These are phyloP conservation scores for Pherbina coryleti DNA, from an alignment of 2,888 invertebrate genomes.

Conservation along the genomic window DNA sequence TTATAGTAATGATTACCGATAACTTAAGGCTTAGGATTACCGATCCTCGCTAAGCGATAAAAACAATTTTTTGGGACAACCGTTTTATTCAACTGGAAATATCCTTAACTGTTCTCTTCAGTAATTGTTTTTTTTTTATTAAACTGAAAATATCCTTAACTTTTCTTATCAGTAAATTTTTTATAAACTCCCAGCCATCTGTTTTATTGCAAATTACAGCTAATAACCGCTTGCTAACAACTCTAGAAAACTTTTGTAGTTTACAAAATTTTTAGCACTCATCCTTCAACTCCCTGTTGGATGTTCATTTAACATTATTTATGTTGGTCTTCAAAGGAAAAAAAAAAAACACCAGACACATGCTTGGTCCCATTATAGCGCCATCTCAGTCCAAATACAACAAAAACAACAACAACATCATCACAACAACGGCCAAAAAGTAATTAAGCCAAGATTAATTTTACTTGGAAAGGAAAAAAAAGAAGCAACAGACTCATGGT, in stretches of 20 bases:
- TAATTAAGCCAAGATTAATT: constrained; percentile 63
- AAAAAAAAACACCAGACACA: not conserved
- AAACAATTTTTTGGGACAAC: too few relatives aligned
- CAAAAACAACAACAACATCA: not conserved
- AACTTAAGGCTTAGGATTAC: too few relatives aligned
- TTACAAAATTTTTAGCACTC: not conserved
- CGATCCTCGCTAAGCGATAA: too few relatives aligned
- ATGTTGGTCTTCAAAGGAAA: not conserved
- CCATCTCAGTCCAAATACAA: constrained; percentile 3
- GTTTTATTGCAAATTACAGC: not conserved
- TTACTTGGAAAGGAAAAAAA: constrained; percentile 6
- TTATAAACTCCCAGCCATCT: not conserved
- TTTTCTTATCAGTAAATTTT: too few relatives aligned
- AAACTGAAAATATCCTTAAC: too few relatives aligned
- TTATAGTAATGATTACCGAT: too few relatives aligned
- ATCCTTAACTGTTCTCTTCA: too few relatives aligned
- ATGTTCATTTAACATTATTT: not conserved
- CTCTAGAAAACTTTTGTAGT: not conserved
- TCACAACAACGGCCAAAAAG: constrained; percentile 49
- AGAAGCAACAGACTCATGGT: not conserved
- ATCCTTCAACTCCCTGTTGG: not conserved
- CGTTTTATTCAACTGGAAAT: too few relatives aligned
- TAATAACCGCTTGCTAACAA: not conserved
- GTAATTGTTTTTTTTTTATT: too few relatives aligned
- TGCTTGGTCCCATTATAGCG: constrained; percentile 18